phyloP scores from a whole-genome alignment of 2,113 vertebrate species.

The Bettongia penicillata region DNA sequence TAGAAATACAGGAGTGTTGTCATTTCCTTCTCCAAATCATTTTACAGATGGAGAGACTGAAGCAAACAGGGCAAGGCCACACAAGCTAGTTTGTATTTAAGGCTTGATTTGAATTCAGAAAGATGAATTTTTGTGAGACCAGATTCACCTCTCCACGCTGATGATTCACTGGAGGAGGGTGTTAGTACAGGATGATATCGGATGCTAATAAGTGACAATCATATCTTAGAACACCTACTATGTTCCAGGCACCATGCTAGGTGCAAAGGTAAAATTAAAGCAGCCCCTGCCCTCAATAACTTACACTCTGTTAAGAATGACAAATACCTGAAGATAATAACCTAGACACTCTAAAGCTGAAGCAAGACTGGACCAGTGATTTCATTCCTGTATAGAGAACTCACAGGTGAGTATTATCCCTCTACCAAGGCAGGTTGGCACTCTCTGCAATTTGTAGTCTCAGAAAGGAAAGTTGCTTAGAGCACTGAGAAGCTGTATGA shows the following conservation, averaged over 20 bases:
- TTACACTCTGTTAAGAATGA: not conserved
- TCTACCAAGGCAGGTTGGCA: not conserved
- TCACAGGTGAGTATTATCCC: not conserved
- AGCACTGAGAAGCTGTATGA: not conserved
- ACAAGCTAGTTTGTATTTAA: not conserved
- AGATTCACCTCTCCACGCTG: not conserved
- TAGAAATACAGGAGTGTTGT: not conserved
- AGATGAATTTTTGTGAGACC: not conserved
- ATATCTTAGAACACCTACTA: not conserved
- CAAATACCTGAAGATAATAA: not conserved
- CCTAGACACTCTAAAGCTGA: not conserved
- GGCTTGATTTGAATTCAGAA: not conserved
- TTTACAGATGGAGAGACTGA: not conserved
- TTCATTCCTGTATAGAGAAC: not conserved
- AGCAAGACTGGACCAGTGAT: not conserved
- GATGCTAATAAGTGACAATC: not conserved
- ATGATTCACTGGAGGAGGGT: not conserved
- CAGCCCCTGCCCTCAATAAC: not conserved
- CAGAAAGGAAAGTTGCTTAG: not conserved
- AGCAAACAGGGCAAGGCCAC: not conserved
- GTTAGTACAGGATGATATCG: not conserved
- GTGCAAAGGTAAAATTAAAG: not conserved
- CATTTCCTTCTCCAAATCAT: not conserved
- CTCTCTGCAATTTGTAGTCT: not conserved
- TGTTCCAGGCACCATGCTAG: not conserved